Evolutionary conservation across 23 tunicate species (phyloP), one percentile per base, ranked within the genome.

Genomic region (Trididemnum miniatum): DNA sequence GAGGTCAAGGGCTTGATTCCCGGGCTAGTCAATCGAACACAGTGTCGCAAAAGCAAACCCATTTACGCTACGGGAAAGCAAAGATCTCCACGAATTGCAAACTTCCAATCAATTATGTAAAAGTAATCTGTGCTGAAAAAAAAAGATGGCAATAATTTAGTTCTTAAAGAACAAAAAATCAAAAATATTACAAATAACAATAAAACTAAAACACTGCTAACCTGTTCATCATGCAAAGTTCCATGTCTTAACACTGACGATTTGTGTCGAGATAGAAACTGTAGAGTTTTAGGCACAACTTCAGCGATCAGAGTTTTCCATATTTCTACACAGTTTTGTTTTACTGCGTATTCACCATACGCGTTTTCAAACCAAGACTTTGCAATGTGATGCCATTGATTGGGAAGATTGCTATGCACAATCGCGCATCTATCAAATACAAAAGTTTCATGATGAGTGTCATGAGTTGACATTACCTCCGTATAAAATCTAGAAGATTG

Each of bases 351-450:
- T 50, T 83, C 34, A 7, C 75, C 60, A 37, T 93, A 88, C 20
- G 98, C 98, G 32, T 38, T 34, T 34, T 88, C 89, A 5, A 93
- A 31, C 98, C 98, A 93, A 23, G 93, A 20, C n/a, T 38, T 31
- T 30, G 80, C 67, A 26, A 88, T 72, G 39, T 79, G 50, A 60
- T 44, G 71, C 98, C 98, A 93, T 22, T 80, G 65, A 0, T 93
- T 39, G 7, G 80, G 75, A 2, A 76, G 27, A 35, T 75, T 35
- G 66, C 87, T 75, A 37, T 88, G 89, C 0, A 93, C 35, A 35
- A 93, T 78, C 22, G 85, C 89, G 80, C 93, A 93, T 49, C 98
- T 93, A 65, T 9, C 12, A 12, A 49, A 49, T 12, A 49, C 12
- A 49, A 49, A 12, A 9, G 57, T 49, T 49, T 9, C 12, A 49